Conservation (phyloP, 2,888 invertebrate species). For the Pediacus dermestoides region DNA sequence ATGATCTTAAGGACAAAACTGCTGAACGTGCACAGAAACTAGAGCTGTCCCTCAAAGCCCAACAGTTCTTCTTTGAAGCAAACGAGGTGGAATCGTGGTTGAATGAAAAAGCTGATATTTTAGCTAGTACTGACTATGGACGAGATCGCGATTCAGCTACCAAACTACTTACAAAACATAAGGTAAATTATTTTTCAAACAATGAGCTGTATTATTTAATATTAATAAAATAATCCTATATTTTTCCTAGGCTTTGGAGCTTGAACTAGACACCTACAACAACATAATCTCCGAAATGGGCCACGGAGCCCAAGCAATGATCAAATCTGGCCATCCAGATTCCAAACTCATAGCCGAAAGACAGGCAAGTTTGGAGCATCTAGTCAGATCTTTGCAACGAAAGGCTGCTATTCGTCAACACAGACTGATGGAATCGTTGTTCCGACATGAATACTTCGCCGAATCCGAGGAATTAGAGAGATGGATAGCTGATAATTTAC, state of each 20-base stretch:
- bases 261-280: constrained; percentile 87
- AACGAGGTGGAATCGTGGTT: constrained; percentile 92
- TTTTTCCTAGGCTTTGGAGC: constrained; percentile 70
- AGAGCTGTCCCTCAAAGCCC: constrained; percentile 82
- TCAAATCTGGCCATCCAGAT: constrained; percentile 77
- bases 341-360: constrained; percentile 74
- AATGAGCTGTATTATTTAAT: too few relatives aligned
- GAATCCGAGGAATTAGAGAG: constrained; percentile 87
- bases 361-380: constrained; percentile 71
- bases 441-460: constrained; percentile 82
- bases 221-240: not conserved
- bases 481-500: constrained; percentile 90
- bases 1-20: constrained; percentile 66
- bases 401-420: constrained; percentile 75
- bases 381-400: constrained; percentile 76
- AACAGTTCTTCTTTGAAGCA: constrained; percentile 89
- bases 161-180: constrained; percentile 90
- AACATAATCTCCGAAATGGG: constrained; percentile 92
- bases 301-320: constrained; percentile 77
- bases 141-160: constrained; percentile 86
- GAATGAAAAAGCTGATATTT: constrained; percentile 77
- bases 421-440: constrained; percentile 86
- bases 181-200: constrained; percentile 55
- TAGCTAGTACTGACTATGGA: constrained; percentile 84
- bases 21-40: constrained; percentile 71